Evolutionary conservation across 2,888 invertebrate genomes (phyloP).

Genomic region (Aplocera efformata): DNA sequence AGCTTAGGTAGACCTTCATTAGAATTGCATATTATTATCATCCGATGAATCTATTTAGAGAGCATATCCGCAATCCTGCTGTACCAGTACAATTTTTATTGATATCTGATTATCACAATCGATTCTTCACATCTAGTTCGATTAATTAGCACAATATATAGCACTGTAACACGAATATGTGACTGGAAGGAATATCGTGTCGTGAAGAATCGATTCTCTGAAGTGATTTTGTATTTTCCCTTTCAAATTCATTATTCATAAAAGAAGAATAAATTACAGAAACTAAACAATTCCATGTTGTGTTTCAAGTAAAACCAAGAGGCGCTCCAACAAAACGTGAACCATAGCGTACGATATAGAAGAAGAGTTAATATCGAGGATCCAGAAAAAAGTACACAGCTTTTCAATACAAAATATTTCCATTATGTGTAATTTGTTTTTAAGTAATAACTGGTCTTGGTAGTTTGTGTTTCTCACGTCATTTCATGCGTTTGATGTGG

Average conservation of each 20-base stretch:
- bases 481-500: conserved; percentile 67
- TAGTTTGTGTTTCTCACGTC: conserved; percentile 67
- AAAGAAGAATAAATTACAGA: conserved; percentile 24
- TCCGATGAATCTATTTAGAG: not conserved
- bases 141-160: not conserved
- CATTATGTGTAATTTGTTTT: conserved; percentile 55
- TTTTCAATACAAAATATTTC: conserved; percentile 48
- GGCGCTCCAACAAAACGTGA: conserved; percentile 67
- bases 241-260: conserved; percentile 10
- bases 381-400: conserved; percentile 48
- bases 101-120: conserved; percentile 26
- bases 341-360: conserved; percentile 45
- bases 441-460: conserved; percentile 66
- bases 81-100: conserved; percentile 4
- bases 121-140: conserved; percentile 35
- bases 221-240: conserved; percentile 16
- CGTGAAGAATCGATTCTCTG: conserved; percentile 25
- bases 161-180: not conserved
- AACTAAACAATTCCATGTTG: conserved; percentile 49
- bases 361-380: conserved; percentile 52
- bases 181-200: conserved; percentile 1
- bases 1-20: conserved; percentile 14
- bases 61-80: conserved; percentile 6
- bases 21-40: conserved; percentile 5
- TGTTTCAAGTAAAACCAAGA: conserved; percentile 74